Evolutionary conservation across 1,140 invertebrate species (phyloP).

Genomic region (Mizuhopecten yessoensis): DNA sequence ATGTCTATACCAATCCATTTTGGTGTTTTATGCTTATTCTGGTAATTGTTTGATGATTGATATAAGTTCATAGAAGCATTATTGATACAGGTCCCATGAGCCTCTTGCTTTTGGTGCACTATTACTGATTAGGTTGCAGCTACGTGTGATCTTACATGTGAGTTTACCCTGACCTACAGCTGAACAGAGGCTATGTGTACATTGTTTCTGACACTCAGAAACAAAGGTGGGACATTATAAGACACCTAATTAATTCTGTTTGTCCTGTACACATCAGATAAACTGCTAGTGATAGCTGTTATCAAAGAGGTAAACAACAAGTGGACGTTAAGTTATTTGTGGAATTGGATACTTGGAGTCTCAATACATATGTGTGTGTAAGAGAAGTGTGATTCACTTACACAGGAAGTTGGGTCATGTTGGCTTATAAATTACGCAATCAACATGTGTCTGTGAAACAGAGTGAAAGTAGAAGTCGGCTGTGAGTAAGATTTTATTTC

Average conservation of each 20-base stretch:
- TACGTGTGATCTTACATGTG: neutral
- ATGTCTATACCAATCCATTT: too few relatives aligned
- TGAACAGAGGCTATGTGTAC: too few relatives aligned
- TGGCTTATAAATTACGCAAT: neutral
- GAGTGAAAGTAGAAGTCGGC: neutral
- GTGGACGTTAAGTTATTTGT: neutral
- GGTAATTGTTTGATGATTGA: too few relatives aligned
- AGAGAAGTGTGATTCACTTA: neutral
- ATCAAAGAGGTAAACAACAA: neutral
- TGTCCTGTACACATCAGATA: neutral
- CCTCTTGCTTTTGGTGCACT: slow-evolving; percentile 11
- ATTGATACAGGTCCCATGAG: neutral
- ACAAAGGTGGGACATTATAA: neutral
- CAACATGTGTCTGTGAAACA: neutral
- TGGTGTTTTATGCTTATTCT: too few relatives aligned
- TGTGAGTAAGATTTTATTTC: neutral
- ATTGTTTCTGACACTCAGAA: neutral
- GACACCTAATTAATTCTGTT: neutral
- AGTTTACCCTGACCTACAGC: neutral
- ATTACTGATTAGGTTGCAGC: neutral
- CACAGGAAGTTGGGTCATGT: neutral
- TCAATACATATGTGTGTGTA: neutral
- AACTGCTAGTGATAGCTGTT: neutral
- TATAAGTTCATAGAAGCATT: too few relatives aligned
- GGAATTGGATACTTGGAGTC: neutral